Conservation (phyloP, 2,113 vertebrate species). For the Motacilla alba region DNA sequence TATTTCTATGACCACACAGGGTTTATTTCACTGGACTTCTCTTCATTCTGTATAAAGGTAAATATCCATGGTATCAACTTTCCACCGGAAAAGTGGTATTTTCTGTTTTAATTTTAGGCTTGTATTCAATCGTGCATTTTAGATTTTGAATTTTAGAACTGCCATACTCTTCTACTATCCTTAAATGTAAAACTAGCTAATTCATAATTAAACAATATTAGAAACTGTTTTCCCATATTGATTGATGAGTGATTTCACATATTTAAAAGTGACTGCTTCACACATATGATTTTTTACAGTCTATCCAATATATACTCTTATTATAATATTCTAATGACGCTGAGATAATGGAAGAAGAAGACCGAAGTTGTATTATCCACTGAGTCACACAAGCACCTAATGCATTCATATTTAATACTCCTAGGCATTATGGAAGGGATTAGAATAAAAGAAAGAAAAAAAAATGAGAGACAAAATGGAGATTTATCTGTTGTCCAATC, state of each 20-base stretch:
- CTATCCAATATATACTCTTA: neutral
- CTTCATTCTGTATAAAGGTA: neutral
- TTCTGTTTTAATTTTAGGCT: neutral
- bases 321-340: neutral
- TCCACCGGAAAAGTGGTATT: neutral
- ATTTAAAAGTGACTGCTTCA: neutral
- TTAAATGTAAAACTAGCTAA: neutral
- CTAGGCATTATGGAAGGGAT: neutral
- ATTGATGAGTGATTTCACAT: neutral
- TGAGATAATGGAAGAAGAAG: neutral
- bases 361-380: neutral
- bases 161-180: neutral
- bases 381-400: neutral
- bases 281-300: neutral
- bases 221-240: neutral
- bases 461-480: neutral
- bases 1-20: neutral
- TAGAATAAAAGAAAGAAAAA: neutral
- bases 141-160: neutral
- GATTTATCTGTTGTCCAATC: neutral
- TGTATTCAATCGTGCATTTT: neutral
- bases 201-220: neutral
- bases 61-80: neutral
- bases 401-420: neutral
- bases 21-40: neutral